Evolutionary conservation across 2,888 invertebrate species (phyloP).

Genomic region (Portevinia maculata): DNA sequence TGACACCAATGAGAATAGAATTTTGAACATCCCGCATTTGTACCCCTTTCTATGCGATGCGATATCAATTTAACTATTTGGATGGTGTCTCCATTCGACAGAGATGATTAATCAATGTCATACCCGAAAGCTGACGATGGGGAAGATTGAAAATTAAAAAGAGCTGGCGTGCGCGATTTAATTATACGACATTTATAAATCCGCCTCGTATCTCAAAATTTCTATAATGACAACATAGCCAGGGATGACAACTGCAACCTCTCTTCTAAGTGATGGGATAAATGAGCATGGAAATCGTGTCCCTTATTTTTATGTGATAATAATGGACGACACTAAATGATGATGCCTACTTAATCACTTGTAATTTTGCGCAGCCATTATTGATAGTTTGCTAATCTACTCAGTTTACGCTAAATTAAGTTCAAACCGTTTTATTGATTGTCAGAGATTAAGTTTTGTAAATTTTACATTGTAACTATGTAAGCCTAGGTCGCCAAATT

Average conservation of each 20-base stretch:
- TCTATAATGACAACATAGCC: slow-evolving; percentile 32
- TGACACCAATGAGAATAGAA: slow-evolving; percentile 54
- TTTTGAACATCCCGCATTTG: not conserved
- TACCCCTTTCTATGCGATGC: slow-evolving; percentile 26
- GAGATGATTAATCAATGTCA: slow-evolving; percentile 74
- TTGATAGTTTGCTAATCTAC: slow-evolving; percentile 64
- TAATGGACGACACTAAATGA: slow-evolving; percentile 59
- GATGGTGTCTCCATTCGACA: slow-evolving; percentile 54
- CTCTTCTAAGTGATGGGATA: slow-evolving; percentile 26
- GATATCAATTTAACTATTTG: slow-evolving; percentile 61
- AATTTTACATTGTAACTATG: slow-evolving; percentile 39
- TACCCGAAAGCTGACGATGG: slow-evolving; percentile 59
- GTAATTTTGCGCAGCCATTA: slow-evolving; percentile 49
- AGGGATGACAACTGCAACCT: slow-evolving; percentile 56
- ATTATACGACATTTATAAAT: slow-evolving; percentile 70
- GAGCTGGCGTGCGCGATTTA: slow-evolving; percentile 62
- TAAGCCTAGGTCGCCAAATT: not conserved
- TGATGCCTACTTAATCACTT: slow-evolving; percentile 66
- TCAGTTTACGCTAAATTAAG: slow-evolving; percentile 60
- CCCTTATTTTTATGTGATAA: slow-evolving; percentile 20
- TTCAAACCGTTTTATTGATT: slow-evolving; percentile 50
- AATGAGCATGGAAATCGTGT: slow-evolving; percentile 8
- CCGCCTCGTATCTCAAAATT: slow-evolving; percentile 39
- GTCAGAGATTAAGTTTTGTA: slow-evolving; percentile 29
- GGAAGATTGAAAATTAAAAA: slow-evolving; percentile 71